phyloP scores from a whole-genome alignment of 1,140 invertebrate species.

The Heliothis virescens region DNA sequence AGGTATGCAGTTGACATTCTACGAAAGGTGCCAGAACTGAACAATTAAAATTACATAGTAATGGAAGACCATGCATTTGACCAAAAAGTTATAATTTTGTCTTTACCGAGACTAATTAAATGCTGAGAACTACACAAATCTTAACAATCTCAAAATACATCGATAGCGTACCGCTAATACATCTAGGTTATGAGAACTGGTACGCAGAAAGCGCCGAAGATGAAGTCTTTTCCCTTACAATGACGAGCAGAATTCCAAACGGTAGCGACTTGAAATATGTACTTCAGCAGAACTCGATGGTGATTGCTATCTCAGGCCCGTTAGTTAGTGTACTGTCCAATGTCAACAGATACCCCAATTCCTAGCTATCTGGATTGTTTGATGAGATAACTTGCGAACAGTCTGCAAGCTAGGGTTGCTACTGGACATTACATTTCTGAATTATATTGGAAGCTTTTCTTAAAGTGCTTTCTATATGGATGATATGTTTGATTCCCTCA shows the following conservation, averaged over 20 bases:
- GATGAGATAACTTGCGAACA: background rate
- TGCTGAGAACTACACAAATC: background rate
- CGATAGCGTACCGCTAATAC: conserved; percentile 15
- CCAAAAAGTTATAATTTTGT: no score
- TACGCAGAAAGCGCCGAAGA: conserved; percentile 29
- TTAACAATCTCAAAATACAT: conserved; percentile 10
- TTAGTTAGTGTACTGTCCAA: background rate
- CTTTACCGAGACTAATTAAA: no score
- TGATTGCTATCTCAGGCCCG: conserved; percentile 19
- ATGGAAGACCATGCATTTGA: no score
- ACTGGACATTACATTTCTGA: no score
- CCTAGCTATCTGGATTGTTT: background rate
- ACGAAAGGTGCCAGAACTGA: no score
- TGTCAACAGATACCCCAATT: conserved; percentile 12
- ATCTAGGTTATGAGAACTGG: conserved; percentile 42
- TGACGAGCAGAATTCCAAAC: conserved; percentile 27
- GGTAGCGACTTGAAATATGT: conserved; percentile 29
- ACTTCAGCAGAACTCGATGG: conserved; percentile 6
- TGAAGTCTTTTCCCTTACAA: conserved; percentile 34
- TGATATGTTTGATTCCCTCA: no score
- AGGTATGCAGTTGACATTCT: no score
- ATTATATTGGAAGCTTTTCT: no score
- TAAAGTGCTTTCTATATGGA: no score
- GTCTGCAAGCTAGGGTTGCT: no score
- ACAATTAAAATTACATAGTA: background rate